Base-by-base conservation (phyloP, 1,140 invertebrate species). In the Delia radicum region DNA sequence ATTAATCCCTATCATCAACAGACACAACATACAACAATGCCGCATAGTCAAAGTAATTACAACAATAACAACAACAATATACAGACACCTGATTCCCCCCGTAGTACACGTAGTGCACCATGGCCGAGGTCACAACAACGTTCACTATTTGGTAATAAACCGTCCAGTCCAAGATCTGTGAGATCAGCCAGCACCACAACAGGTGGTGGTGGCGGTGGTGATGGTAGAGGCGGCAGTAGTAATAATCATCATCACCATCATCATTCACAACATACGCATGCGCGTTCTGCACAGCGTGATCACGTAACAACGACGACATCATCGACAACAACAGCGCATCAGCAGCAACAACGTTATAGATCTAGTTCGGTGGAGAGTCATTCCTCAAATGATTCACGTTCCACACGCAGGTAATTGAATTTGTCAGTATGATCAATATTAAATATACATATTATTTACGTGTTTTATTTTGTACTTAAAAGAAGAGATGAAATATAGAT, bases 101-200 rank as follows among this genome's bases (percentile, higher is more conserved):
- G 91, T 27, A 96, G 94, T 82, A 95, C 93, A 3, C 89, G 94
- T 65, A 96, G 95, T 78, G 94, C 95, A 2, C 94, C 94, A 5
- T 94, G 93, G 91, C 91, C 90, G 1, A 90, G 93, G 48, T 90
- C 90, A 28, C 90, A 90, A 75, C 87, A 89, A 65, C 89, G 93
- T 33, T 92, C 93, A 3, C 89, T 94, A 24, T 94, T 94, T 81
- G 89, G 89, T 8, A 88, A 88, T 76, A 88, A 87, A 76, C 90
- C 89, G 8, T 90, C 90, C 8, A 80, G 87, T 87, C 77, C 89
- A 87, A 85, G 91, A 80, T 88, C 92, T 83, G 91, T 94, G 74
- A 89, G 93, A 65, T 94, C 93, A 18, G 91, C 90, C 3, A 84
- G 83, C 75, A 84, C 85, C 73, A 79, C 82, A 74, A 81, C 82